These are phyloP conservation scores for Sinocyclocheilus grahami DNA, from an alignment of 2,113 vertebrate species.

Conservation along the genomic window DNA sequence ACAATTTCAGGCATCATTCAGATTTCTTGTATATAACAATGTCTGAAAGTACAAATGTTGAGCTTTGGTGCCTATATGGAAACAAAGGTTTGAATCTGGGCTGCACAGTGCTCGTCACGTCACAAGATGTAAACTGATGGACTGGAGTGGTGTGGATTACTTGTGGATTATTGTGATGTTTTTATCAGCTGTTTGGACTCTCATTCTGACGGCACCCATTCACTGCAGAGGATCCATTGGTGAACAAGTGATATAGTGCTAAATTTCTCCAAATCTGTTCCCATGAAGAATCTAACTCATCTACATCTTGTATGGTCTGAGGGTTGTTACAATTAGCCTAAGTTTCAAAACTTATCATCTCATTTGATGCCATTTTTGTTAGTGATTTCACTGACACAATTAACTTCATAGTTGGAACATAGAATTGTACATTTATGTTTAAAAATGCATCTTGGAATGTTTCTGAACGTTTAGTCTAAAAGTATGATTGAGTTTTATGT, in stretches of 20 bases:
- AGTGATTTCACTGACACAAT: neutral
- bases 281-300: no score
- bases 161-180: no score
- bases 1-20: neutral
- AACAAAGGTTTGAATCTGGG: neutral
- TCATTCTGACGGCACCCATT: no score
- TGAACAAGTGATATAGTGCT: no score
- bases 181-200: no score
- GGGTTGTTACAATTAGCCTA: no score
- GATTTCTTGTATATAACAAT: neutral
- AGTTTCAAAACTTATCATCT: neutral
- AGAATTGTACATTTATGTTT: no score
- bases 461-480: neutral
- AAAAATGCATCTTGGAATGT: neutral
- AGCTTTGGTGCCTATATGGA: neutral
- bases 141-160: no score
- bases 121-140: no score
- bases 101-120: neutral
- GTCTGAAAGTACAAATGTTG: neutral
- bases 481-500: neutral
- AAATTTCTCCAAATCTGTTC: no score
- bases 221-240: no score
- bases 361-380: neutral
- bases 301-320: no score
- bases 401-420: neutral